A percentile compares a stretch with the other conserved stretches of the same genome.
phyloP scores from a whole-genome alignment of 1,140 invertebrate species.

The Caenorhabditis tropicalis region DNA sequence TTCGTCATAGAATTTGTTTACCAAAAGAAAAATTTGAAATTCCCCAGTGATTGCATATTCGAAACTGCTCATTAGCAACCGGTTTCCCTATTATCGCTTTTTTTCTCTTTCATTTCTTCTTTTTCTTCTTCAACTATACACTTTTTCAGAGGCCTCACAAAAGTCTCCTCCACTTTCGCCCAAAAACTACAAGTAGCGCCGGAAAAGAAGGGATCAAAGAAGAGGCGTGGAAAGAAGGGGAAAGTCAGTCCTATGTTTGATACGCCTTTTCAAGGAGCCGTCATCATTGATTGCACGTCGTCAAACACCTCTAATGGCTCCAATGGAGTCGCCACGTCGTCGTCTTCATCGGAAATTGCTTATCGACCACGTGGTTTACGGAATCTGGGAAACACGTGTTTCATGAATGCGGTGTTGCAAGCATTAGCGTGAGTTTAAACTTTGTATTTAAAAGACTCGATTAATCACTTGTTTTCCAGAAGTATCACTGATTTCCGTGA shows the following conservation, averaged over 20 bases:
- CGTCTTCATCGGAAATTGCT: not conserved
- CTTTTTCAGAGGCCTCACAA: not conserved
- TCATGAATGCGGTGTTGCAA: constrained; percentile 51
- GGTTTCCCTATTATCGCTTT: too few species aligned
- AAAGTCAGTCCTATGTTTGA: constrained; percentile 24
- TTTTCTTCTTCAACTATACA: not conserved
- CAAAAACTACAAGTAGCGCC: not conserved
- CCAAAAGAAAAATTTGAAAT: too few species aligned
- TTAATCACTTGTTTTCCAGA: too few species aligned
- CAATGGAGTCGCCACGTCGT: not conserved
- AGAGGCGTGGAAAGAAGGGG: not conserved
- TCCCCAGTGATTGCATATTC: too few species aligned
- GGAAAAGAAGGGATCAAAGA: not conserved
- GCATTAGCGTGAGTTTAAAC: constrained; percentile 49
- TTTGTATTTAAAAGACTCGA: too few species aligned
- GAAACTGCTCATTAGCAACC: too few species aligned
- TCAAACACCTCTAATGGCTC: not conserved
- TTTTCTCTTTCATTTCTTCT: too few species aligned
- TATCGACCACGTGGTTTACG: constrained; percentile 27
- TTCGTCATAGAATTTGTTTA: too few species aligned
- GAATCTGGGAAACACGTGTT: constrained; percentile 55
- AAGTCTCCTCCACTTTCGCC: not conserved
- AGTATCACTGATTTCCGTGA: constrained; percentile 33
- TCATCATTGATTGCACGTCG: not conserved
- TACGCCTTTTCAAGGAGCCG: not conserved